Percentiles rank a stretch among this genome's conserved stretches.
Conservation (phyloP, 2,888 invertebrate genomes). For the Hermaeophaga mercurialis region DNA sequence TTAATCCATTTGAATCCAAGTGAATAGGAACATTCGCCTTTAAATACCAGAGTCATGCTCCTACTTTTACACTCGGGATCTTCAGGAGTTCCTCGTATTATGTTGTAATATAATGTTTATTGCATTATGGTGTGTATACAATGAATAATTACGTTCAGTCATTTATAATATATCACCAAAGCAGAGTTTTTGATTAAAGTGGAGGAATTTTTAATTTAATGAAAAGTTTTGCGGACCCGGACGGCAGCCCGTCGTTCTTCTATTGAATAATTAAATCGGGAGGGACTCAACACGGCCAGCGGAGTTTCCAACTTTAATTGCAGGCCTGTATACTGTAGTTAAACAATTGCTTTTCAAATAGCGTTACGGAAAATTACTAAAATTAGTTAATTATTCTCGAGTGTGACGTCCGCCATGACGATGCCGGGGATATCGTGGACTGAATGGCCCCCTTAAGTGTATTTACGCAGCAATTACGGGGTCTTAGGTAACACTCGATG, state of each 20-base stretch:
- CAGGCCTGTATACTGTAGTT: slow-evolving; percentile 46
- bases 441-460: slow-evolving; percentile 44
- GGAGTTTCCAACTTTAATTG: slow-evolving; percentile 45
- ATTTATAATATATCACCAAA: slow-evolving; percentile 38
- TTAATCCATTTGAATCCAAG: too few species aligned
- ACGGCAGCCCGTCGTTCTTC: slow-evolving; percentile 36
- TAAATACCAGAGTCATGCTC: too few species aligned
- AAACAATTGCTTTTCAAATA: slow-evolving; percentile 48
- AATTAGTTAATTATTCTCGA: slow-evolving; percentile 45
- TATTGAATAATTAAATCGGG: slow-evolving; percentile 48
- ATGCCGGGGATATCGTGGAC: slow-evolving; percentile 32
- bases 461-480: slow-evolving; percentile 43
- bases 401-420: slow-evolving; percentile 41
- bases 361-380: slow-evolving; percentile 43
- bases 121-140: too few species aligned
- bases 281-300: slow-evolving; percentile 27
- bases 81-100: too few species aligned
- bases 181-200: slow-evolving; percentile 41
- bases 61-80: too few species aligned
- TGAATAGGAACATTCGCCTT: too few species aligned
- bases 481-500: slow-evolving; percentile 22
- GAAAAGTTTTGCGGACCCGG: slow-evolving; percentile 37
- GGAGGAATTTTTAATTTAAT: slow-evolving; percentile 47
- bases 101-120: too few species aligned
- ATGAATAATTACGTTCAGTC: too few species aligned